A percentile compares a stretch with the other conserved stretches of the same genome.
These are phyloP conservation scores for Melospiza melodia DNA, from an alignment of 2,113 vertebrate genomes.

Conservation along the genomic window DNA sequence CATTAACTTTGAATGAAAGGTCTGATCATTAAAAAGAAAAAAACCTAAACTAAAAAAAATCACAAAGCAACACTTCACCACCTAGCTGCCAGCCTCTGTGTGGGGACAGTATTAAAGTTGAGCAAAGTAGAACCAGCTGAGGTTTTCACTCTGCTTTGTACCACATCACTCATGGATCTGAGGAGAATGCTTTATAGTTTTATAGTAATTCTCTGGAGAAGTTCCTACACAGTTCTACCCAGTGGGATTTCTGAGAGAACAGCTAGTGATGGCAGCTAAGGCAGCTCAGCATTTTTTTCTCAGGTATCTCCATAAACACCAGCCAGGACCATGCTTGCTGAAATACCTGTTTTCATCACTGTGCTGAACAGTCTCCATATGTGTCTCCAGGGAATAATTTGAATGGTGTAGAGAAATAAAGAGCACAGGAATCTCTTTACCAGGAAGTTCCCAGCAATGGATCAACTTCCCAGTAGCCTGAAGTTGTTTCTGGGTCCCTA, in stretches of 20 bases:
- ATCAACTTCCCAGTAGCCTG: background rate
- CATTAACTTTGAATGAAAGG: background rate
- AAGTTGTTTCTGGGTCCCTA: background rate
- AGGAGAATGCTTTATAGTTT: background rate
- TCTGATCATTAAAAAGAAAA: background rate
- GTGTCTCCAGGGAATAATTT: background rate
- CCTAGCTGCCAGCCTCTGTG: background rate
- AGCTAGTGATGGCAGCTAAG: background rate
- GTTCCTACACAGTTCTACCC: background rate
- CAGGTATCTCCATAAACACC: background rate
- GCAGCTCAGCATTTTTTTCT: background rate
- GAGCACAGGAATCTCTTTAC: background rate
- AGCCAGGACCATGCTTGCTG: background rate
- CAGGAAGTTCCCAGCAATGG: background rate
- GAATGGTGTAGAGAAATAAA: background rate
- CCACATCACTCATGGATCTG: background rate
- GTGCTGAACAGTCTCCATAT: background rate
- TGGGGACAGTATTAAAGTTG: background rate
- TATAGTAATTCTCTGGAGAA: background rate
- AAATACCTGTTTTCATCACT: background rate
- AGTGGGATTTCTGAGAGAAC: background rate
- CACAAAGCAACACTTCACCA: background rate
- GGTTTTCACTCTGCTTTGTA: background rate
- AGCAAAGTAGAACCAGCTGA: background rate
- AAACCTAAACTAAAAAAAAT: background rate